Base-by-base conservation (phyloP, 2,113 vertebrate genomes). In the Otus sunia region DNA sequence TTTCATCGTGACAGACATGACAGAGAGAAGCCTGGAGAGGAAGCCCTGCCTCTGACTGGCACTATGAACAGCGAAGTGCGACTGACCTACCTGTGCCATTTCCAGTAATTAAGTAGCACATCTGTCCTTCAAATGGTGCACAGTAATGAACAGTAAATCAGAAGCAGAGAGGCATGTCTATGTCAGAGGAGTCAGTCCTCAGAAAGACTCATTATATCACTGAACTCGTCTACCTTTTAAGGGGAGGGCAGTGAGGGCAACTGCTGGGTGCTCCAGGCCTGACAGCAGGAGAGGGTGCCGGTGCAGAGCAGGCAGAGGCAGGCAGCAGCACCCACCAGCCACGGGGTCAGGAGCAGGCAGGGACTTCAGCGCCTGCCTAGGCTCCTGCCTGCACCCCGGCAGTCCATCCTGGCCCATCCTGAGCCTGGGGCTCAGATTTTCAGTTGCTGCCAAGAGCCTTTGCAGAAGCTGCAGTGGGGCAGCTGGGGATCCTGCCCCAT, bases 311-410 rank as follows among this genome's bases (percentile, higher is more conserved):
- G 63, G 58, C 22, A 56, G 39, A 4, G 39, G 25, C 18, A 19
- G 16, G 39, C 3, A 2, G 21, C 41, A 58, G 32, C 64, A 78
- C 15, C 27, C 19, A 11, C 10, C 6, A 2, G 0, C 3, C 1
- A 14, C 12, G 20, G 20, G 26, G 13, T 8, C 1, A 1, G 18
- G 26, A 56, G 55, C 36, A n/a, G 41, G 32, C 30, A 69, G 29
- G 20, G 47, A 19, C 20, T 25, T 30, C 34, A 21, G 9, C 2
- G 1, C 21, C 50, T 34, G 4, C 25, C 43, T 30, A 34, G 29
- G n/a, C n/a, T 77, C 63, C 63, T 27, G 30, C 25, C 73, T 18
- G 32, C 27, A 18, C 23, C n/a, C 26, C 2, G 0, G 18, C 36
- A 53, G 43, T 56, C 21, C 29, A 26, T 7, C 21, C 45, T 32